Conservation (phyloP, 2,797 vertebrate genomes). For the Helostoma temminkii region DNA sequence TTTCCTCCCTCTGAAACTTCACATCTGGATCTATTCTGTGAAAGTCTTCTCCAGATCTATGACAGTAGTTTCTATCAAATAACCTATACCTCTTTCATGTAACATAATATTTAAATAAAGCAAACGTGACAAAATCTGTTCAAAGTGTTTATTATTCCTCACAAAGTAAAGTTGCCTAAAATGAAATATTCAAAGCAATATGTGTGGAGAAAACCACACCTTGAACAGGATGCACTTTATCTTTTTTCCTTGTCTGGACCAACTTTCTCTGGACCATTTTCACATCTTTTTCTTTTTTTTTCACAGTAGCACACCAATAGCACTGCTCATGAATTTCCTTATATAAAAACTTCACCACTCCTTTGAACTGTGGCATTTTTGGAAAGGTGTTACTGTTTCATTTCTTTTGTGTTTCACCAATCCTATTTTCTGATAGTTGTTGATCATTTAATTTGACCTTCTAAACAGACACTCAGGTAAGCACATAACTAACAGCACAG, state of each 20-base stretch:
- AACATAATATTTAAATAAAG: not conserved
- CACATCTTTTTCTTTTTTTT: slow-evolving; percentile 47
- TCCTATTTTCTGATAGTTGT: slow-evolving; percentile 16
- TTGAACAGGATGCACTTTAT: slow-evolving; percentile 28
- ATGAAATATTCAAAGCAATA: slow-evolving; percentile 4
- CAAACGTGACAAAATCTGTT: slow-evolving; percentile 3
- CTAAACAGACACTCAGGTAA: slow-evolving; percentile 53
- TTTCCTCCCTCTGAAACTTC: too few species aligned
- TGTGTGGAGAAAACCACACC: slow-evolving; percentile 32
- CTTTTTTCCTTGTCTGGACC: slow-evolving; percentile 35
- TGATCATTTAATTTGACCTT: slow-evolving; percentile 32
- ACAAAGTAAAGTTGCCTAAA: slow-evolving; percentile 5
- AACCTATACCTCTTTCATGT: not conserved
- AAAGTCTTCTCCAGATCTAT: not conserved
- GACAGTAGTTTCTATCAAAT: not conserved
- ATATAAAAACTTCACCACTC: slow-evolving; percentile 17
- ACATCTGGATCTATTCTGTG: slow-evolving; percentile 35
- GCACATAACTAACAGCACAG: slow-evolving; percentile 29
- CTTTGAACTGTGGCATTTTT: slow-evolving; percentile 16
- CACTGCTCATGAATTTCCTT: not conserved
- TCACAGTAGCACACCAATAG: slow-evolving; percentile 9
- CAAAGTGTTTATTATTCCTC: slow-evolving; percentile 2
- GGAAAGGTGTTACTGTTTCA: slow-evolving; percentile 17
- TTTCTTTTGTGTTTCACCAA: slow-evolving; percentile 9
- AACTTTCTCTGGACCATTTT: slow-evolving; percentile 59